Base-by-base conservation (phyloP, 2,888 invertebrate genomes). In the Atherix ibis region DNA sequence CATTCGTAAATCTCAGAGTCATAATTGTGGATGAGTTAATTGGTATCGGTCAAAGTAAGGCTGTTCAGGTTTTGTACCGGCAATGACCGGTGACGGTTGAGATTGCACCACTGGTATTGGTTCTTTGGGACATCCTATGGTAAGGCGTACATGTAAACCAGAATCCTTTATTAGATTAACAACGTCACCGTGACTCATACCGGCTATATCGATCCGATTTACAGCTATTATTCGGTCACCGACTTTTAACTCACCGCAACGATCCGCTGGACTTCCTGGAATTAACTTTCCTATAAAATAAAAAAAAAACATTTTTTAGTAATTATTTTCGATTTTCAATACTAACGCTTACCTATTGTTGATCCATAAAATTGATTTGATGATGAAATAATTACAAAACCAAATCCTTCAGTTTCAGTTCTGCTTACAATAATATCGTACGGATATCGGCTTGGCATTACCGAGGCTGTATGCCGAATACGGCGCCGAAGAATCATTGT, bases 111-210 rank as follows among this genome's bases (percentile, higher is more conserved):
- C 18, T 16, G 34, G 27, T 18, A 32, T 4, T 14, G 33, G 3
- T 29, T 59, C 48, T 12, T 58, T 53, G 5, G 60, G 58, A 36
- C 53, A 53, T 3, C 61, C 61, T 38, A 88, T 85, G 10, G 84
- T 87, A 32, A 88, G 67, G 0, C 87, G 84, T 38, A 95, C 91
- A 31, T 82, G 74, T 44, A 85, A 73, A 15, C 95, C 95, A 1
- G 94, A 94, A 54, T 88, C 92, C 62, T 95, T 97, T 52, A 97
- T 97, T 41, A 97, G 73, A 54, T 91, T 89, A 3, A 97, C 95
- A 38, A 97, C 92, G 52, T 95, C 92, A 19, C 92, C 92, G 54
- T 97, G 97, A 45, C 85, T 83, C 58, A 95, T 73, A 53, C 83
- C 80, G 40, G 84, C 76, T 44, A 97, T 92, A 50, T 89, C 80